Evolutionary conservation across 2,888 invertebrate species (phyloP).

Genomic region (Spodoptera exigua): DNA sequence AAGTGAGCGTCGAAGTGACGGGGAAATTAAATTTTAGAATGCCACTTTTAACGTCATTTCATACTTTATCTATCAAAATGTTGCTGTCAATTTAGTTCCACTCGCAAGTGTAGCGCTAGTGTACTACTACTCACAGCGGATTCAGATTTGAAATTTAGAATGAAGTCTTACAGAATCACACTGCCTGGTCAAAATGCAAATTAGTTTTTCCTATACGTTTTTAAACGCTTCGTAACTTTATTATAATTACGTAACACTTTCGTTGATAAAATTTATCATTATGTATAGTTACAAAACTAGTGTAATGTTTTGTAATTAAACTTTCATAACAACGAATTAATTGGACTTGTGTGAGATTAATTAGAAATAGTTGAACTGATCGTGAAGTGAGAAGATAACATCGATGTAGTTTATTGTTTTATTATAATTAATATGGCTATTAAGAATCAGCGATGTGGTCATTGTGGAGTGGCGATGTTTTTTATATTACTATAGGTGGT

Average conservation of each 20-base stretch:
- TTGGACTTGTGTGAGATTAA: constrained; percentile 80
- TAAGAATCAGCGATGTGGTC: constrained; percentile 64
- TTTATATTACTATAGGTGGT: too few species aligned
- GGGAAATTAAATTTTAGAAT: too few species aligned
- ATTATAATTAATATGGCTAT: constrained; percentile 28
- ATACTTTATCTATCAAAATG: too few species aligned
- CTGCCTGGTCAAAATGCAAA: constrained; percentile 32
- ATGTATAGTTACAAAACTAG: constrained; percentile 45
- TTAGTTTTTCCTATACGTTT: constrained; percentile 49
- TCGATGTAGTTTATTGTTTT: constrained; percentile 74
- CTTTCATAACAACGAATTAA: constrained; percentile 83
- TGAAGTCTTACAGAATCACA: too few species aligned
- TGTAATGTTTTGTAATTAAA: constrained; percentile 75
- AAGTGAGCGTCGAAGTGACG: too few species aligned
- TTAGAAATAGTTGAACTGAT: constrained; percentile 77
- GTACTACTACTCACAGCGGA: too few species aligned
- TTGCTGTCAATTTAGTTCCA: too few species aligned
- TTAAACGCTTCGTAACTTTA: constrained; percentile 62
- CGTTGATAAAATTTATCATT: constrained; percentile 70
- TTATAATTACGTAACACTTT: constrained; percentile 69
- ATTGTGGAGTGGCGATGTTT: too few species aligned
- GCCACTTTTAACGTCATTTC: too few species aligned
- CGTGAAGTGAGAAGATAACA: constrained; percentile 72
- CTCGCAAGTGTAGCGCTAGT: too few species aligned
- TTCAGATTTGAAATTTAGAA: too few species aligned